Base-by-base conservation (phyloP, 2,113 vertebrate genomes). In the Tyrannus savana region DNA sequence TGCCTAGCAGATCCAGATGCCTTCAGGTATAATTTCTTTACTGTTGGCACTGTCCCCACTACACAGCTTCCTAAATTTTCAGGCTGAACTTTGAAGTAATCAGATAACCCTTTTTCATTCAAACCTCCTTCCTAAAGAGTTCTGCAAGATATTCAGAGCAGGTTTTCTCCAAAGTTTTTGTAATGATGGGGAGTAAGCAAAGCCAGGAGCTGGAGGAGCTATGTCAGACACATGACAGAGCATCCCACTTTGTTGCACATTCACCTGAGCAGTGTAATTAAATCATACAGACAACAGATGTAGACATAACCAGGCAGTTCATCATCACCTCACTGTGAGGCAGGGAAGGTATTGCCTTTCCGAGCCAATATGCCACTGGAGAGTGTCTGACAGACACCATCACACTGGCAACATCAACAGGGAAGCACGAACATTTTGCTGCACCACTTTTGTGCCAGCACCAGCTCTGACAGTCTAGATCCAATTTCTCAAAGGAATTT, bases 351-450 rank as follows among this genome's bases (percentile, higher is more conserved):
- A 62, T 3, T 56, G 52, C 60, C 60, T 82, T 89, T 71, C 58
- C 27, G 37, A 68, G 53, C 19, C 63, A 64, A 0, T 10, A 28
- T 1, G 12, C n/a, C 47, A 39, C 25, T 0, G 4, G 19, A 30
- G 46, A 91, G n/a, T 3, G 12, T 44, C 47, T 59, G 55, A 80
- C 63, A 88, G 83, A 58, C 2, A 2, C 23, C 7, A 1, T 53
- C 69, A 39, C 16, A 0, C 7, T 11, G 18, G n/a, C 52, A 84
- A 13, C 47, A 68, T 10, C 64, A 60, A 72, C 14, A 56, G 16
- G 46, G n/a, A 75, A 91, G 25, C 8, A 80, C 25, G 27, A 78
- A 37, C 14, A 25, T 64, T 84, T 82, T 91, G 49, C 77, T 58
- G n/a, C 66, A 72, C 15, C 15, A 8, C 17, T 75, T 90, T 41